Base-by-base conservation (phyloP, 2,113 vertebrate genomes). In the Actenoides hombroni region DNA sequence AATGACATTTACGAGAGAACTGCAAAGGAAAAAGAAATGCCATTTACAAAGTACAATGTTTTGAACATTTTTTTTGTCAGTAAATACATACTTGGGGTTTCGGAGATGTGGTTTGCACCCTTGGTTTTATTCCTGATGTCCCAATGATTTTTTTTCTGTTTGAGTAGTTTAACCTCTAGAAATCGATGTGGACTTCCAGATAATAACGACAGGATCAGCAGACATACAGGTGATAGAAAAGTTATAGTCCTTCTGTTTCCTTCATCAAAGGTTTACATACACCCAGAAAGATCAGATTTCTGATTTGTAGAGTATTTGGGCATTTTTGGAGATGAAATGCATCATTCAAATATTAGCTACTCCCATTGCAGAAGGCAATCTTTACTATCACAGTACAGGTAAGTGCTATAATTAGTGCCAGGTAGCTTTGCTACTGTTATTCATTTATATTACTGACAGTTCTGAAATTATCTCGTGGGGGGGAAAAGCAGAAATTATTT, bases 311-410 rank as follows among this genome's bases (percentile, higher is more conserved):
- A 73, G 70, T 42, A 69, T 69, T 74, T 44, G 35, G 37, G 82
- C 53, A 85, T 67, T 82, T 95, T 73, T 65, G n/a, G 31, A 90
- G 78, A 85, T 87, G 87, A 95, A 92, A 91, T 70, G 28, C 70
- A 80, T 17, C 9, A 37, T 85, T 93, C 78, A 74, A 46, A 80
- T 39, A 25, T 39, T 83, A 91, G 74, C 28, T 87, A 61, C 88
- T 85, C 61, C 53, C 37, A 73, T 33, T 89, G n/a, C 84, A 92
- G 71, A 86, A 88, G 59, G 84, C 82, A 95, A 83, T 91, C 63
- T 89, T 80, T 76, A 40, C 49, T 57, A 69, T 90, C 75, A 86
- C 67, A 77, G 78, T 33, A 29, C 26, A 53, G 54, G 42, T 42
- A 94, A 79, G 63, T 25, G 63, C 46, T 90, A n/a, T 88, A 91